Conservation (phyloP, 2,797 vertebrate species). For the Mus minutoides region DNA sequence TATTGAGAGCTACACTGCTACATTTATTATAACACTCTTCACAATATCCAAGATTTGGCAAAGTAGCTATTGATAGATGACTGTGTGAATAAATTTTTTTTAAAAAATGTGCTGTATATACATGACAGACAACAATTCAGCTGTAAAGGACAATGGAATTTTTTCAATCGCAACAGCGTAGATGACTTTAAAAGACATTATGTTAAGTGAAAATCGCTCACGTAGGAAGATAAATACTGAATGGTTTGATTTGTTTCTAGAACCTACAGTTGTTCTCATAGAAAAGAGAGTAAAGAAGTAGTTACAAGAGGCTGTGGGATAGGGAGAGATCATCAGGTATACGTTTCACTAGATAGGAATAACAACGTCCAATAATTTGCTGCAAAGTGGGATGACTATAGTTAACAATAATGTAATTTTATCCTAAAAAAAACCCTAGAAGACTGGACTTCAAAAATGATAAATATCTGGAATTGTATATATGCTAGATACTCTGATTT, state of each 20-base stretch:
- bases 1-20: not conserved
- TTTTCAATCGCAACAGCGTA: not conserved
- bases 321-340: not conserved
- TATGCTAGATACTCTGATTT: not conserved
- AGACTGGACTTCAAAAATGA: not conserved
- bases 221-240: not conserved
- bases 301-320: not conserved
- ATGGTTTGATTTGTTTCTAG: not conserved
- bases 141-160: not conserved
- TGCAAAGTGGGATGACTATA: not conserved
- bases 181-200: not conserved
- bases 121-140: not conserved
- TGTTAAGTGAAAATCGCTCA: not conserved
- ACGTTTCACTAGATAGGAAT: not conserved
- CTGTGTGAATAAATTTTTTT: not conserved
- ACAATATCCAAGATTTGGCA: not conserved
- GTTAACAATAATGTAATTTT: not conserved
- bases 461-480: not conserved
- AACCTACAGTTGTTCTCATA: not conserved
- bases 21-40: not conserved
- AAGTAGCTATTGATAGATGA: not conserved
- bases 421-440: not conserved
- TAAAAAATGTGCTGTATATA: not conserved
- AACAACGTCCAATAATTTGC: not conserved
- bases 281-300: not conserved